phyloP scores from a whole-genome alignment of 2,797 vertebrate species.

The Onychomys torridus region DNA sequence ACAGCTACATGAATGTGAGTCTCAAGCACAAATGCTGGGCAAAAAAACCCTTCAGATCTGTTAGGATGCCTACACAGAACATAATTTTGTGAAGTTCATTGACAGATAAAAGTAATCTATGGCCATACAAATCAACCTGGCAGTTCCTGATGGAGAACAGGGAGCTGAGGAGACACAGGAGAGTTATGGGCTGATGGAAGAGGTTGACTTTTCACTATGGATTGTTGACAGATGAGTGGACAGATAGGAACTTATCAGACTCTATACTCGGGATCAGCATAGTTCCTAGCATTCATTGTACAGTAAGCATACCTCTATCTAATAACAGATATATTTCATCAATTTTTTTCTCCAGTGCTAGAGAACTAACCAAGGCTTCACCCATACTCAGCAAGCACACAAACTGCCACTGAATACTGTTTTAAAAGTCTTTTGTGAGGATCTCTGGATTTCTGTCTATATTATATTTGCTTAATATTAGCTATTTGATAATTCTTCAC shows the following conservation, averaged over 20 bases:
- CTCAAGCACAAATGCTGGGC: not conserved
- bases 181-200: not conserved
- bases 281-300: not conserved
- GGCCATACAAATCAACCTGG: not conserved
- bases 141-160: not conserved
- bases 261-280: not conserved
- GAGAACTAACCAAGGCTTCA: not conserved
- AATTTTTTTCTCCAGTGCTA: not conserved
- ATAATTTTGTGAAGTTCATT: not conserved
- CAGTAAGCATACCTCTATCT: not conserved
- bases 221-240: not conserved
- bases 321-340: not conserved
- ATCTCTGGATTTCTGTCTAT: not conserved
- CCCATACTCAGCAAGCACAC: not conserved
- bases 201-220: not conserved
- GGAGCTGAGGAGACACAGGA: not conserved
- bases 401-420: not conserved
- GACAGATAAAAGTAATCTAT: not conserved
- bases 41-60: not conserved
- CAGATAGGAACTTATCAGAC: not conserved
- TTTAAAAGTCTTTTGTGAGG: not conserved
- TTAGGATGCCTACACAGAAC: not conserved
- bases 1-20: not conserved
- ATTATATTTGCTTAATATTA: conserved; percentile 2
- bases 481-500: not conserved